These are phyloP conservation scores for Narcine bancroftii DNA, from an alignment of 2,113 vertebrate genomes.

Conservation along the genomic window DNA sequence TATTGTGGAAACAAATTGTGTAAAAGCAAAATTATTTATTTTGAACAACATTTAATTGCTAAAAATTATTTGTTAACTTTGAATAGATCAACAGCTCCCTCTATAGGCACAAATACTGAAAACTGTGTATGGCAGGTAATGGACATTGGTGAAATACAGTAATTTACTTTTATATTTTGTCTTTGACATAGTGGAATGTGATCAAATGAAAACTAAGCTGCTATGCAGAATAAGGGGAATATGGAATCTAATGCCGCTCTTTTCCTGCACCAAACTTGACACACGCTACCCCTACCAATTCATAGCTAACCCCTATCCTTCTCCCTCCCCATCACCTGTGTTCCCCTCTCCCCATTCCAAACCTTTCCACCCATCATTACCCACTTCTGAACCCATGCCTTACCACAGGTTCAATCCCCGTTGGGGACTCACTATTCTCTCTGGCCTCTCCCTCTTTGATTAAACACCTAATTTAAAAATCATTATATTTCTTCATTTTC, in stretches of 20 bases:
- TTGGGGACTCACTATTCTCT: too few relatives aligned
- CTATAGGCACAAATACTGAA: conserved; percentile 12
- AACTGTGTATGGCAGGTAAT: neutral
- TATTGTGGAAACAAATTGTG: neutral
- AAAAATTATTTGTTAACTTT: conserved; percentile 23
- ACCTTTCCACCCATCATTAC: too few relatives aligned
- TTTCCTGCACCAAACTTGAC: too few relatives aligned
- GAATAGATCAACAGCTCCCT: conserved; percentile 24
- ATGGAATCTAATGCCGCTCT: neutral
- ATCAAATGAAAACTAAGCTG: too few relatives aligned
- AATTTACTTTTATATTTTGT: neutral
- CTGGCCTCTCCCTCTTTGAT: too few relatives aligned
- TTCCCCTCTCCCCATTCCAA: too few relatives aligned
- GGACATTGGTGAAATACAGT: neutral
- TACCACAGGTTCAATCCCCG: too few relatives aligned
- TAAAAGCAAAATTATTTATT: neutral
- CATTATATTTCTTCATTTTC: neutral
- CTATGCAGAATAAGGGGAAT: neutral
- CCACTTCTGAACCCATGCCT: too few relatives aligned
- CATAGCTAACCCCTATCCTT: too few relatives aligned
- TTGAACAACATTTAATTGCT: conserved; percentile 13
- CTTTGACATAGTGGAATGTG: neutral
- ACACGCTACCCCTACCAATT: too few relatives aligned
- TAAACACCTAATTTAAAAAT: too few relatives aligned
- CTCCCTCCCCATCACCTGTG: too few relatives aligned